Evolutionary conservation across 2,888 invertebrate species (phyloP).

Genomic region (Cybosia mesomella): DNA sequence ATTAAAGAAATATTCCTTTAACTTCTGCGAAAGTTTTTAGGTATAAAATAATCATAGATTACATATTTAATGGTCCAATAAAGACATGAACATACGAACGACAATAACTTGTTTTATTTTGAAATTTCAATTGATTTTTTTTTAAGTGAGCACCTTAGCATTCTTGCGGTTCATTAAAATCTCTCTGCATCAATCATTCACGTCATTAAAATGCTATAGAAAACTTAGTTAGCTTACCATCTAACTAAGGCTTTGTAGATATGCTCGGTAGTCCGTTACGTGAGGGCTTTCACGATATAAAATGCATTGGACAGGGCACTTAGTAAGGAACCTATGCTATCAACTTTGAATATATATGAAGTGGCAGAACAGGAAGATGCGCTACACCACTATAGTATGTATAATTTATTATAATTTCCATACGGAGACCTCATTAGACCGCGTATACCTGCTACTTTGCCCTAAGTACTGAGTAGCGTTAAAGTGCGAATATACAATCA

Average conservation of each 20-base stretch:
- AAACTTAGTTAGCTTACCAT: neutral
- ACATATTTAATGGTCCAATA: neutral
- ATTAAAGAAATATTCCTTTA: too few relatives aligned
- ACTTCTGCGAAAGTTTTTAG: too few relatives aligned
- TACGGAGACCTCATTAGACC: neutral
- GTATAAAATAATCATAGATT: too few relatives aligned
- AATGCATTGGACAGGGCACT: neutral
- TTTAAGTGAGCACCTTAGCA: neutral
- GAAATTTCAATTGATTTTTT: neutral
- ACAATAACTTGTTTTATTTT: neutral
- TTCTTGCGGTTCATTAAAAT: neutral
- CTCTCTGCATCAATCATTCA: neutral
- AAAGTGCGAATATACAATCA: too few relatives aligned
- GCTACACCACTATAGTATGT: neutral
- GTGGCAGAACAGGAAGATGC: neutral
- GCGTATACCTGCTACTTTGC: neutral
- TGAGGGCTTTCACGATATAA: neutral
- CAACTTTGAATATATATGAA: constrained; percentile 3
- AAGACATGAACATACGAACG: neutral
- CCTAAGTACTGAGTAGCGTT: neutral
- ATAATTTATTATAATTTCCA: neutral
- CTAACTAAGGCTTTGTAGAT: neutral
- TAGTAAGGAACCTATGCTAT: neutral
- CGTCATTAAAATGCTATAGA: neutral
- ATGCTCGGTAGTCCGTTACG: neutral